Base-by-base conservation (phyloP, 2,797 vertebrate genomes). In the Xiphorhynchus erythropygius region DNA sequence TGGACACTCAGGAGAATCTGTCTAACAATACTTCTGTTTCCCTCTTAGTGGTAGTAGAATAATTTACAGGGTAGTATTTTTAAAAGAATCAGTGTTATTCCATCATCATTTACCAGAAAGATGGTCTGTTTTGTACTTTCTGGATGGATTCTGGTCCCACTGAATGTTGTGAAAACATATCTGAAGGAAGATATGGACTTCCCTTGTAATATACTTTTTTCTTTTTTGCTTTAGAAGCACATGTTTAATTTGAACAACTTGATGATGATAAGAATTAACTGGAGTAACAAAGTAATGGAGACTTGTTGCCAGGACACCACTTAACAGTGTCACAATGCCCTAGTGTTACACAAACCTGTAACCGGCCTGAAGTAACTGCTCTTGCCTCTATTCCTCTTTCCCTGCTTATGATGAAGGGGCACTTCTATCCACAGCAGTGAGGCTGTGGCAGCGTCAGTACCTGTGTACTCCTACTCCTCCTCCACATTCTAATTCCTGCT, bases 381-480 rank as follows among this genome's bases (percentile, higher is more conserved):
- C 25, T 64, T 78, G 41, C 37, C 50, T 44, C 10, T 55, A 7
- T 56, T 73, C 18, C 50, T 52, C 56, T 70, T 91, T 62, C 18
- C 39, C 49, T 7, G 16, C 8, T 50, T 2, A 0, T 27, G 35
- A 42, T 10, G 11, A 70, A 56, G 27, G 28, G 24, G 1, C 33
- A 63, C 7, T 8, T 23, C 33, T 64, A 68, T 59, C 25, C 28
- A 7, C 44, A 64, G 28, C 2, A 2, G 0, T 1, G 3, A 47
- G n/a, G 10, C 13, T 17, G 69, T 33, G 65, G 37, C 33, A 35
- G 27, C 53, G 33, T 5, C 69, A 56, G 7, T 21, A 10, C 11
- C 42, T 50, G 24, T 24, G 50, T 30, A 10, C 28, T 28, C 24
- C 22, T 68, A 25, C 28, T 37, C 22, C 55, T 69, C 27, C 33